Evolutionary conservation across 1,140 invertebrate species (phyloP).

Genomic region (Trissolcus basalis): DNA sequence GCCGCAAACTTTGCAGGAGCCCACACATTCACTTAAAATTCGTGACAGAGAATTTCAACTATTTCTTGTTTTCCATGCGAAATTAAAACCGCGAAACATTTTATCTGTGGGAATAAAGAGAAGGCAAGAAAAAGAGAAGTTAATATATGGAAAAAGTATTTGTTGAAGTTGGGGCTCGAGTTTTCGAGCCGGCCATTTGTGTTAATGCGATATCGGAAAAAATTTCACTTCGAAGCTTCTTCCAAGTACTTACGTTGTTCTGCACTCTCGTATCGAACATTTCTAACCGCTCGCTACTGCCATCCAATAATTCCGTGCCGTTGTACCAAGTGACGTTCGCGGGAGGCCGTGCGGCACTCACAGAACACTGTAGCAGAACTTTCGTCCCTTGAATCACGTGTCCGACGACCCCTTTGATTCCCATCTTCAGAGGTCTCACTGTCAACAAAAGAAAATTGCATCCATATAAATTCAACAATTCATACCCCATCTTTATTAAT

Average conservation of each 20-base stretch:
- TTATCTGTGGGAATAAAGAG: constrained; percentile 4
- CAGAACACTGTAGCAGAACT: constrained; percentile 85
- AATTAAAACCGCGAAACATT: constrained; percentile 20
- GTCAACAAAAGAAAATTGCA: constrained; percentile 71
- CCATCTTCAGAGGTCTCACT: constrained; percentile 87
- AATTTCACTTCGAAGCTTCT: constrained; percentile 45
- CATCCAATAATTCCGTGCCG: constrained; percentile 79
- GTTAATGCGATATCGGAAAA: constrained; percentile 51
- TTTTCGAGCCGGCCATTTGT: constrained; percentile 27
- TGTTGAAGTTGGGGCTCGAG: constrained; percentile 26
- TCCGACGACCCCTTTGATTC: constrained; percentile 82
- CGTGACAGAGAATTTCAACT: neutral
- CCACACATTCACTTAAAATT: neutral
- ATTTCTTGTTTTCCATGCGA: constrained; percentile 5
- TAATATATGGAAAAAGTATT: constrained; percentile 45
- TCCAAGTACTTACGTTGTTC: constrained; percentile 70
- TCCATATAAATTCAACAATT: no score
- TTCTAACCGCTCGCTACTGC: constrained; percentile 70
- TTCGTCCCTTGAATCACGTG: constrained; percentile 86
- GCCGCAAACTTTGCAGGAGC: no score
- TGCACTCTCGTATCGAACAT: constrained; percentile 70
- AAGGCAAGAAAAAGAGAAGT: constrained; percentile 10
- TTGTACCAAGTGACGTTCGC: constrained; percentile 91
- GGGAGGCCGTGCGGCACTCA: constrained; percentile 86
- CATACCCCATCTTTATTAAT: no score